Percentiles rank a stretch among this genome's conserved stretches.
These are phyloP conservation scores for Bactericera cockerelli DNA, from an alignment of 1,140 invertebrate genomes.

Conservation along the genomic window DNA sequence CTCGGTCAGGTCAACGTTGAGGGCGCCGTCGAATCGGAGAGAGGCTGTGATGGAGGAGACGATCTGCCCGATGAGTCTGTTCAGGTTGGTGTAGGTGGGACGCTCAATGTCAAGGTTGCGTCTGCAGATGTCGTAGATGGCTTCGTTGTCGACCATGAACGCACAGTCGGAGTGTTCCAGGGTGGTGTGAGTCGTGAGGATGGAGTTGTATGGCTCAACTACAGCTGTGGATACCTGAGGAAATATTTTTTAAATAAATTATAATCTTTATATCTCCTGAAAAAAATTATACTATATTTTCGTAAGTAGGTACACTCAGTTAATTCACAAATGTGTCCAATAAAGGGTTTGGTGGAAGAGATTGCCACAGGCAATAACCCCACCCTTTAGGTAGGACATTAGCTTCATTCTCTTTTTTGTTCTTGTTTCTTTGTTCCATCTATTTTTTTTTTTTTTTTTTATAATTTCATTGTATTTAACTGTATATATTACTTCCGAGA, in stretches of 20 bases:
- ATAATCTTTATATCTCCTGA: too few relatives aligned
- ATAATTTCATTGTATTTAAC: too few relatives aligned
- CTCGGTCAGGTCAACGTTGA: constrained; percentile 81
- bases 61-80: constrained; percentile 43
- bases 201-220: constrained; percentile 60
- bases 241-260: too few relatives aligned
- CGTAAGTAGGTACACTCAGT: neutral
- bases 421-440: too few relatives aligned
- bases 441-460: too few relatives aligned
- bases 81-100: constrained; percentile 48
- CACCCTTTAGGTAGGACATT: too few relatives aligned
- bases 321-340: neutral
- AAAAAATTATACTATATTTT: neutral
- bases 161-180: constrained; percentile 47
- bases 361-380: too few relatives aligned
- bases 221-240: constrained; percentile 46
- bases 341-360: too few relatives aligned
- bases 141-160: constrained; percentile 55
- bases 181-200: constrained; percentile 63
- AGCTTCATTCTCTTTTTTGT: too few relatives aligned
- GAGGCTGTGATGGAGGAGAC: constrained; percentile 43
- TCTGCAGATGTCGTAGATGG: constrained; percentile 53
- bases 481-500: too few relatives aligned
- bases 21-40: constrained; percentile 68
- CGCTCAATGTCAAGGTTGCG: constrained; percentile 43